These are phyloP conservation scores for Intellagama lesueurii DNA, from an alignment of 2,797 vertebrate genomes.

Conservation along the genomic window DNA sequence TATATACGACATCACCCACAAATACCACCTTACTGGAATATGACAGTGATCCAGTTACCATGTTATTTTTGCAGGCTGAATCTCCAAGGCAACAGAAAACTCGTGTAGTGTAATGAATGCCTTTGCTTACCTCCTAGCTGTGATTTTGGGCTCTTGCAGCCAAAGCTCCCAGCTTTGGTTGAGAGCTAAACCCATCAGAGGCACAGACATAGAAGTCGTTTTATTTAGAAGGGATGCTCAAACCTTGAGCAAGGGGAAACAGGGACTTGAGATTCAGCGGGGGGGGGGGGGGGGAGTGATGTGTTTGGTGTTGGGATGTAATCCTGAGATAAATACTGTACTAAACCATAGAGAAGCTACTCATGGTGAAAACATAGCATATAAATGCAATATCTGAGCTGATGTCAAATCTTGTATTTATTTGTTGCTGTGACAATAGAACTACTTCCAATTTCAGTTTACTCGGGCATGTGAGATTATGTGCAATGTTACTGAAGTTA, in stretches of 20 bases:
- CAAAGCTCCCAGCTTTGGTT: no score
- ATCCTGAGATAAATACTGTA: slow-evolving; percentile 12
- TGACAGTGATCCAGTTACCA: background rate
- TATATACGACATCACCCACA: background rate
- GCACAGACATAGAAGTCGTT: background rate
- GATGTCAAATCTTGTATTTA: slow-evolving; percentile 25
- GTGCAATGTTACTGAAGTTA: slow-evolving; percentile 6
- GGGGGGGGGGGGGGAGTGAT: background rate
- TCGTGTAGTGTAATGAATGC: background rate
- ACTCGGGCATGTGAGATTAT: slow-evolving; percentile 41
- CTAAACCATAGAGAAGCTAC: slow-evolving; percentile 13
- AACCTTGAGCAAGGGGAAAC: no score
- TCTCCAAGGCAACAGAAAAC: background rate
- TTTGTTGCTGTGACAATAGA: background rate
- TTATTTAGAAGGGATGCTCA: background rate
- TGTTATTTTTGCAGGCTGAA: background rate
- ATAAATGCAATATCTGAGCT: slow-evolving; percentile 31
- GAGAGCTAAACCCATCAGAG: background rate
- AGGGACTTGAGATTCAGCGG: background rate
- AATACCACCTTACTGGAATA: background rate
- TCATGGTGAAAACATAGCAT: slow-evolving; percentile 4
- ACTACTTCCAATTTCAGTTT: background rate
- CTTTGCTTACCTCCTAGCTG: background rate
- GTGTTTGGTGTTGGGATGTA: background rate
- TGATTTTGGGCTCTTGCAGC: background rate